Evolutionary conservation across 2,888 invertebrate species (phyloP).

Genomic region (Pharmacophagus antenor): DNA sequence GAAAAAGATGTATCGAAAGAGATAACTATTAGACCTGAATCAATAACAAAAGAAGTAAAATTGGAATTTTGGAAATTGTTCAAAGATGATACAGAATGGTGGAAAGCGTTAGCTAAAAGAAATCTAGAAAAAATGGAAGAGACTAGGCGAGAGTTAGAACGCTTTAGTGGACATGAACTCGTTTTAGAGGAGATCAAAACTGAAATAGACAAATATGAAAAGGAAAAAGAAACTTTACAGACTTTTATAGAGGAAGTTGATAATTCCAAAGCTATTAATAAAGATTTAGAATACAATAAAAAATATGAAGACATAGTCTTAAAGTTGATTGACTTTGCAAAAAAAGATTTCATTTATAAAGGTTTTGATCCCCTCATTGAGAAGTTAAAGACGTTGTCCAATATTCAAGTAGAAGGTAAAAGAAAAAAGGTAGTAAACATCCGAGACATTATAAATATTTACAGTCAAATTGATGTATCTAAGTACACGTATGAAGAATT

Average conservation of each 20-base stretch:
- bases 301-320: conserved; percentile 74
- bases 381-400: conserved; percentile 62
- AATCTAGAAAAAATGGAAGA: conserved; percentile 74
- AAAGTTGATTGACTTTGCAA: conserved; percentile 71
- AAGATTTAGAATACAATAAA: conserved; percentile 67
- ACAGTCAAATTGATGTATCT: conserved; percentile 66
- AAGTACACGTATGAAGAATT: conserved; percentile 72
- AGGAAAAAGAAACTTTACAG: conserved; percentile 62
- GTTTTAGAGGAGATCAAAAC: conserved; percentile 64
- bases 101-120: conserved; percentile 71
- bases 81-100: conserved; percentile 73
- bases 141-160: conserved; percentile 65
- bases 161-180: conserved; percentile 71
- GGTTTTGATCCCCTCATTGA: conserved; percentile 76
- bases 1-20: conserved; percentile 54
- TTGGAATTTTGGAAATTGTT: conserved; percentile 70
- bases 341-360: conserved; percentile 71
- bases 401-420: conserved; percentile 56
- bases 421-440: conserved; percentile 61
- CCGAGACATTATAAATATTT: conserved; percentile 66
- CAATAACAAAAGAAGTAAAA: conserved; percentile 45
- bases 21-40: conserved; percentile 49
- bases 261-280: conserved; percentile 61
- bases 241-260: conserved; percentile 71
- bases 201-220: conserved; percentile 60